These are phyloP conservation scores for Marronus borbonicus DNA, from an alignment of 2,888 invertebrate species.

Conservation along the genomic window DNA sequence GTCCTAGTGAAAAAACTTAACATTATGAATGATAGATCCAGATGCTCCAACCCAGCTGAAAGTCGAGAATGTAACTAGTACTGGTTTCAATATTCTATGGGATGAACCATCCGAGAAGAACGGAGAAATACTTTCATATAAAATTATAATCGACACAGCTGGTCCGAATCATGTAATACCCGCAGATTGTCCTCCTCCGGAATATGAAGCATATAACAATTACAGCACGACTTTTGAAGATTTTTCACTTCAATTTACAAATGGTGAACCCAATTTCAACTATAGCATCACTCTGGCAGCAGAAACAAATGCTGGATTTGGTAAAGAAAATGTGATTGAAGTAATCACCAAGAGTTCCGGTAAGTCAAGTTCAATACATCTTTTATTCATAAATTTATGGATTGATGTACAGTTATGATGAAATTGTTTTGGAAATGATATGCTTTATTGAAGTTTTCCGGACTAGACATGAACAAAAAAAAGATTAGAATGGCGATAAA, in stretches of 20 bases:
- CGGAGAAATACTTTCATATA: slow-evolving; percentile 37
- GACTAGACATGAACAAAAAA: too few species aligned
- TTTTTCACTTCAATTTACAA: slow-evolving; percentile 46
- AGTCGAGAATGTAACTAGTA: background rate
- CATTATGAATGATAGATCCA: background rate
- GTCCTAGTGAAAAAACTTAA: too few species aligned
- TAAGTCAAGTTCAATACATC: background rate
- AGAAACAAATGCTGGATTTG: slow-evolving; percentile 45
- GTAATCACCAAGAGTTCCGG: background rate
- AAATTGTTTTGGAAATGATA: too few species aligned
- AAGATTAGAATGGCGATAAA: too few species aligned
- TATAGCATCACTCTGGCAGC: slow-evolving; percentile 50
- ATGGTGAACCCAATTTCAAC: slow-evolving; percentile 42
- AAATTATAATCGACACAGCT: slow-evolving; percentile 30
- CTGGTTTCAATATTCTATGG: slow-evolving; percentile 43
- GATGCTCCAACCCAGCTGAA: background rate
- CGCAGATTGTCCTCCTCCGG: slow-evolving; percentile 24
- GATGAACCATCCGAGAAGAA: slow-evolving; percentile 43
- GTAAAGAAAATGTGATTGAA: slow-evolving; percentile 6
- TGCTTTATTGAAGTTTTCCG: too few species aligned
- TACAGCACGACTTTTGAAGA: background rate
- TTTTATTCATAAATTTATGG: too few species aligned
- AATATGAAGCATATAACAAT: background rate
- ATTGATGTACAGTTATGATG: too few species aligned
- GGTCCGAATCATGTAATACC: slow-evolving; percentile 47